phyloP scores from a whole-genome alignment of 2,797 vertebrate genomes.

The Rhabdomys pumilio region DNA sequence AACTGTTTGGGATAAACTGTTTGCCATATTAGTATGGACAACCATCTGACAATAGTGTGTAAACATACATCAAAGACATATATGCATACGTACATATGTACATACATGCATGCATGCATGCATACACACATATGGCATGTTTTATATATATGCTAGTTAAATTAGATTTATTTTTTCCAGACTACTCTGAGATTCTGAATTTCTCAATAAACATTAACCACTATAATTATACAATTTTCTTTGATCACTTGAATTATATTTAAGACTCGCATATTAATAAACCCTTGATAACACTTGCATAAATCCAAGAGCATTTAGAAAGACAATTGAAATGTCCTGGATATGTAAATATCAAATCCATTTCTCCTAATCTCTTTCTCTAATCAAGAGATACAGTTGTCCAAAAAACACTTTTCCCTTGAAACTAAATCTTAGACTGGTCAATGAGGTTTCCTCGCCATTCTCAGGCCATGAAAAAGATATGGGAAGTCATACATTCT shows the following conservation, averaged over 20 bases:
- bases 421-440: neutral
- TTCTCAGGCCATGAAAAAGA: slow-evolving; percentile 11
- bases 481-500: neutral
- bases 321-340: neutral
- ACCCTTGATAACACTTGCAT: slow-evolving; percentile 50
- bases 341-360: neutral
- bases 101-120: neutral
- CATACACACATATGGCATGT: neutral
- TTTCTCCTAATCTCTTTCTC: slow-evolving; percentile 24
- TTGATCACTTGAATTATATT: slow-evolving; percentile 34
- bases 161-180: neutral
- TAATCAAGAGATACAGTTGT: neutral
- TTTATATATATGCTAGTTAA: neutral
- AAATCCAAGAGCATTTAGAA: slow-evolving; percentile 29
- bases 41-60: neutral
- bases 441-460: neutral
- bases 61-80: neutral
- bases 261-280: slow-evolving; percentile 32
- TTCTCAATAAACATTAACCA: neutral
- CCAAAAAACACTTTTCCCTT: slow-evolving; percentile 6
- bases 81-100: neutral
- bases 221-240: slow-evolving; percentile 46
- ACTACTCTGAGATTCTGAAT: slow-evolving; percentile 5
- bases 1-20: neutral
- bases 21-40: neutral